Percentiles rank a stretch among this genome's conserved stretches.
These are phyloP conservation scores for Actenoides lindsayi DNA, from an alignment of 2,113 vertebrate species.

Conservation along the genomic window DNA sequence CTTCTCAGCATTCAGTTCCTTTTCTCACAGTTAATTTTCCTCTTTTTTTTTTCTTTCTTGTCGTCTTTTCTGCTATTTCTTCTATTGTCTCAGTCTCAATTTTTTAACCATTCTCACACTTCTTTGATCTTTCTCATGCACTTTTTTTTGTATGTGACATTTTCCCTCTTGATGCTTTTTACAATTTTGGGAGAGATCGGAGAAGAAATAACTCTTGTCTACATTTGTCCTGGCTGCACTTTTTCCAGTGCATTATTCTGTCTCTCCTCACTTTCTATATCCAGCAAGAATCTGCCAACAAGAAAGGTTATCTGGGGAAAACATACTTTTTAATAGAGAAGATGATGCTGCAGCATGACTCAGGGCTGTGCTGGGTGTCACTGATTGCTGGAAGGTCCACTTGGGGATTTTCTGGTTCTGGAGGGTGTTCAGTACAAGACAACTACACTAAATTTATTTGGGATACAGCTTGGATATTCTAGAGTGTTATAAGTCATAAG, in stretches of 20 bases:
- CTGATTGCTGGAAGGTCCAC: conserved; percentile 14
- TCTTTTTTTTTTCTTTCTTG: background rate
- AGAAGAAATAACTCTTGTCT: background rate
- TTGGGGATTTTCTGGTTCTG: background rate
- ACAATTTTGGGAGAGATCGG: background rate
- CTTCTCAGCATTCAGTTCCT: background rate
- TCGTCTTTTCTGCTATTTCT: background rate
- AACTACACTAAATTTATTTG: background rate
- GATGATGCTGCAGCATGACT: background rate
- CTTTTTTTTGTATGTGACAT: background rate
- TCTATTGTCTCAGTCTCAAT: background rate
- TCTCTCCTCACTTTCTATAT: background rate
- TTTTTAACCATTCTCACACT: background rate
- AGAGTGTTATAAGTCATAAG: background rate
- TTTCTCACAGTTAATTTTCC: background rate
- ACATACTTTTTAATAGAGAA: background rate
- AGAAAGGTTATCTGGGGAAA: background rate
- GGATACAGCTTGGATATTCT: background rate
- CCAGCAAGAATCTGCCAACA: background rate
- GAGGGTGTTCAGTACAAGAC: background rate
- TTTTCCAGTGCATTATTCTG: background rate
- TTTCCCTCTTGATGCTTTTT: background rate
- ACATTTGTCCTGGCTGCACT: background rate
- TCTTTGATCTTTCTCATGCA: background rate
- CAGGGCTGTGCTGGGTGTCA: background rate